Evolutionary conservation across 2,797 vertebrate genomes (phyloP).

Genomic region (Chanos chanos): DNA sequence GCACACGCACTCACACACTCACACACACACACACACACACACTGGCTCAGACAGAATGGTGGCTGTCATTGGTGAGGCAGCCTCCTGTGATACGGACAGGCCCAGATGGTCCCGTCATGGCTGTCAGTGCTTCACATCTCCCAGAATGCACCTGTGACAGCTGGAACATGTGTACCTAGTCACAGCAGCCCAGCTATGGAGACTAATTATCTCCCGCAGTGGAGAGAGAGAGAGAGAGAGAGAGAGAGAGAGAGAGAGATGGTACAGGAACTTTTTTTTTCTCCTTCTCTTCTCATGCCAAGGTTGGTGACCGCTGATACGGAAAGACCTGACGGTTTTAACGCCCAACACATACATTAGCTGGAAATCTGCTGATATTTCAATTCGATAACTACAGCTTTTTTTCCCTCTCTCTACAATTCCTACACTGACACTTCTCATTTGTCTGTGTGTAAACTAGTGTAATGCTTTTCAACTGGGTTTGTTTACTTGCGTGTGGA

Average conservation of each 20-base stretch:
- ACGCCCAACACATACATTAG: too few species aligned
- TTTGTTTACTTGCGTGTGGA: background rate
- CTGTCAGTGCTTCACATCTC: conserved; percentile 69
- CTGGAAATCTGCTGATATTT: conserved; percentile 17
- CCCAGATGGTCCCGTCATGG: conserved; percentile 76
- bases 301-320: conserved; percentile 8
- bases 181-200: conserved; percentile 60
- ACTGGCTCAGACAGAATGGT: conserved; percentile 42
- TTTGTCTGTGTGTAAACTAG: background rate
- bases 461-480: background rate
- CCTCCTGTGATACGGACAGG: conserved; percentile 59
- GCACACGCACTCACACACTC: conserved; percentile 22
- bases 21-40: conserved; percentile 6
- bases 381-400: conserved; percentile 15
- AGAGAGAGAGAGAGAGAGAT: conserved; percentile 36
- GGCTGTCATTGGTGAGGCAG: conserved; percentile 59
- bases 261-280: conserved; percentile 1
- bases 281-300: conserved; percentile 3
- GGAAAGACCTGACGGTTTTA: too few species aligned
- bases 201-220: conserved; percentile 74
- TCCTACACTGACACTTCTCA: too few species aligned
- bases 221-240: conserved; percentile 40
- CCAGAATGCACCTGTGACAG: conserved; percentile 80
- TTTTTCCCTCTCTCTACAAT: too few species aligned
- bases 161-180: conserved; percentile 73